Evolutionary conservation across 1,140 invertebrate species (phyloP).

Genomic region (Saccostrea cuccullata): DNA sequence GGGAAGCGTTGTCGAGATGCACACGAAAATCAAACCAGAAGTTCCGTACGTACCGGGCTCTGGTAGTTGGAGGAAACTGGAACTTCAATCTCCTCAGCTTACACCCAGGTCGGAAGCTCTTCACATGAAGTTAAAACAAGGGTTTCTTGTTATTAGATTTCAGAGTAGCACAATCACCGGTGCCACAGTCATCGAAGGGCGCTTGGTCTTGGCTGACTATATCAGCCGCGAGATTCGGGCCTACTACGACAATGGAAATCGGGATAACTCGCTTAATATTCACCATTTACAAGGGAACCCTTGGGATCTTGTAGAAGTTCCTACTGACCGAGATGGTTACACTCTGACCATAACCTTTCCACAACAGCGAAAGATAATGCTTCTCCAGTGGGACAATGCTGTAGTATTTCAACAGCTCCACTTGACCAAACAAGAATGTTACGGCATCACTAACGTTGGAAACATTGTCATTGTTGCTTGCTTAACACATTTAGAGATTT

Average conservation of each 20-base stretch:
- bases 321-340: background rate
- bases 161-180: conserved; percentile 49
- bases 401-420: background rate
- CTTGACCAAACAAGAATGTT: conserved; percentile 38
- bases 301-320: conserved; percentile 41
- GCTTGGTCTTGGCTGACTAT: conserved; percentile 41
- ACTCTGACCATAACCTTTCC: conserved; percentile 40
- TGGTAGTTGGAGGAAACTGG: conserved; percentile 30
- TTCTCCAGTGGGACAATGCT: background rate
- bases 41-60: background rate
- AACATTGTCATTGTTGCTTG: conserved; percentile 26
- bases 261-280: conserved; percentile 26
- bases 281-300: conserved; percentile 22
- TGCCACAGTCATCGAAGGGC: background rate
- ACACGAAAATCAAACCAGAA: background rate
- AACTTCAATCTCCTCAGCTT: conserved; percentile 25
- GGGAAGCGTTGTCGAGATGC: conserved; percentile 19
- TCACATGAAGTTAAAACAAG: background rate
- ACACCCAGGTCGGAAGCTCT: conserved; percentile 36
- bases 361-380: background rate
- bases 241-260: conserved; percentile 34
- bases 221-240: conserved; percentile 45
- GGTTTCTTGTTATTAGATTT: conserved; percentile 49
- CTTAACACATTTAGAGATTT: conserved; percentile 25
- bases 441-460: conserved; percentile 44